Conservation (phyloP, 2,888 invertebrate species). For the Galerucella calmariensis region DNA sequence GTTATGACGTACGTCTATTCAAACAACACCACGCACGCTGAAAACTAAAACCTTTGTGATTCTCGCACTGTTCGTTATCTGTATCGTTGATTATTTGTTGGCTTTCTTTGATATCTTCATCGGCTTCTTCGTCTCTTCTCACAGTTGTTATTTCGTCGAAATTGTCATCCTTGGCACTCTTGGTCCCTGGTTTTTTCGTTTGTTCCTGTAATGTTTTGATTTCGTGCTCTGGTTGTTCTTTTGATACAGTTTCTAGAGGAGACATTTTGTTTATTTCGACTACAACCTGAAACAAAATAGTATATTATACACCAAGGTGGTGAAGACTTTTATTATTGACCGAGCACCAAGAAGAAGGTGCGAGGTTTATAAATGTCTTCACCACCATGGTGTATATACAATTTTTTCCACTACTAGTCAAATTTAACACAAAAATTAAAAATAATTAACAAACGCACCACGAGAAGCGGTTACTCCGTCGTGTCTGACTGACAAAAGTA, state of each 20-base stretch:
- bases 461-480: no score
- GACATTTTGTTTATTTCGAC: slow-evolving; percentile 61
- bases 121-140: slow-evolving; percentile 44
- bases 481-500: no score
- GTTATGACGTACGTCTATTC: slow-evolving; percentile 59
- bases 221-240: slow-evolving; percentile 30
- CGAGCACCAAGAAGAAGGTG: no score
- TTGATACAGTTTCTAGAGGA: slow-evolving; percentile 5
- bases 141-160: slow-evolving; percentile 59
- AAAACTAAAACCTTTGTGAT: slow-evolving; percentile 65
- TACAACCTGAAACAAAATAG: slow-evolving; percentile 51
- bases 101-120: slow-evolving; percentile 38
- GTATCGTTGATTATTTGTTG: slow-evolving; percentile 29
- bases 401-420: no score
- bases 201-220: slow-evolving; percentile 18
- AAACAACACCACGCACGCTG: slow-evolving; percentile 69
- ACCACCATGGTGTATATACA: no score
- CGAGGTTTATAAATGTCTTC: no score
- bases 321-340: no score
- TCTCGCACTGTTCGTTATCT: slow-evolving; percentile 39
- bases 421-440: background rate
- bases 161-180: slow-evolving; percentile 42
- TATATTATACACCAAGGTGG: no score
- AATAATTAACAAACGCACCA: no score
- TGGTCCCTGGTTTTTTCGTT: slow-evolving; percentile 29